A percentile compares a stretch with the other conserved stretches of the same genome.
Evolutionary conservation across 2,888 invertebrate genomes (phyloP).

Genomic region (Galeruca laticollis): DNA sequence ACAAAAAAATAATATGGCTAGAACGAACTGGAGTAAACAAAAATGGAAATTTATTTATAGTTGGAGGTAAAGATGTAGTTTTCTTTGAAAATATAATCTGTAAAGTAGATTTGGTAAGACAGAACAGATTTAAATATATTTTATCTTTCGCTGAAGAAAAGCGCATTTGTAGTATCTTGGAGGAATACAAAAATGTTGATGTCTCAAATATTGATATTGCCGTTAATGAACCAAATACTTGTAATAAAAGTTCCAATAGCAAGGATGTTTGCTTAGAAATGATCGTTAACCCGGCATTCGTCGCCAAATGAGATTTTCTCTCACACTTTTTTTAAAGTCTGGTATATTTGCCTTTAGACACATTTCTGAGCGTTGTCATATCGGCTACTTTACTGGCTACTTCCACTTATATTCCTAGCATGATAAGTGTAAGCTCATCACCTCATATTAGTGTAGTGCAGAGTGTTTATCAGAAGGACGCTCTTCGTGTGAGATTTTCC

Average conservation of each 20-base stretch:
- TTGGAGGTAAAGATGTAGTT: neutral
- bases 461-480: no score
- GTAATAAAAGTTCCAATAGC: neutral
- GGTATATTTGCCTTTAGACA: no score
- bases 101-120: neutral
- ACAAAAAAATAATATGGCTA: neutral
- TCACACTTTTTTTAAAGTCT: no score
- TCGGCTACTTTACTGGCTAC: no score
- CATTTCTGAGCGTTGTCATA: no score
- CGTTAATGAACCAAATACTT: neutral
- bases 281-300: no score
- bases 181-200: neutral
- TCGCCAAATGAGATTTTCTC: no score
- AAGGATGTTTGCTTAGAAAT: neutral
- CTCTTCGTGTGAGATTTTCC: no score
- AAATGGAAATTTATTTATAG: neutral
- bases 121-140: neutral
- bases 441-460: no score
- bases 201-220: neutral
- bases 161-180: neutral
- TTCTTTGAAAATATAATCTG: neutral
- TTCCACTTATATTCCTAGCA: no score
- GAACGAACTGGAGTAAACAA: neutral
- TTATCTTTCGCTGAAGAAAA: neutral
- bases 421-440: no score